Evolutionary conservation across 2,888 invertebrate genomes (phyloP).

Genomic region (Malacosoma neustria): DNA sequence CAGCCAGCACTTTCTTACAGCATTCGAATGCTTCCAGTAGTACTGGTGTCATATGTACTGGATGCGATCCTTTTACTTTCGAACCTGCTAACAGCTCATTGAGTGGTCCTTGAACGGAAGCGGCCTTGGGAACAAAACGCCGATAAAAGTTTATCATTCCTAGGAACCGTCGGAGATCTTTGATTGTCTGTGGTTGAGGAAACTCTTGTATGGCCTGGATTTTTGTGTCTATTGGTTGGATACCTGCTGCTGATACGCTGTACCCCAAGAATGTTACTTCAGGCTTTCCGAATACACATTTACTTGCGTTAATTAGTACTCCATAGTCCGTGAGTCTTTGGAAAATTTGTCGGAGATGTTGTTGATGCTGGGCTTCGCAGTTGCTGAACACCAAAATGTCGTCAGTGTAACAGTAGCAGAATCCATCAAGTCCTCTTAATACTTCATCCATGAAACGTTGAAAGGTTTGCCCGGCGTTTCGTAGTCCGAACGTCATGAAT

Average conservation of each 20-base stretch:
- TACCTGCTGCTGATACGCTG: constrained; percentile 3
- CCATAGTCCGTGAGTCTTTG: background rate
- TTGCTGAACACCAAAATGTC: too few species aligned
- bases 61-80: constrained; percentile 21
- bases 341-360: too few species aligned
- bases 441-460: too few species aligned
- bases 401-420: too few species aligned
- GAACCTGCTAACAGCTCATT: constrained; percentile 19
- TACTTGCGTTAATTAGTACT: background rate
- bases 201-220: constrained; percentile 7
- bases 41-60: constrained; percentile 14
- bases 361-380: too few species aligned
- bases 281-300: background rate
- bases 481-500: too few species aligned
- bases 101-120: constrained; percentile 17
- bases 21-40: constrained; percentile 15
- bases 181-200: constrained; percentile 12
- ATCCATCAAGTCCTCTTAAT: too few species aligned
- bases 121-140: constrained; percentile 25
- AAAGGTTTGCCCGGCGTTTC: too few species aligned
- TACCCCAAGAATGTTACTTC: constrained; percentile 4
- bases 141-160: constrained; percentile 26
- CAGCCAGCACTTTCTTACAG: constrained; percentile 18
- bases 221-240: constrained; percentile 3
- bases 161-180: constrained; percentile 11